A percentile compares a stretch with the other conserved stretches of the same genome.
Conservation (phyloP, 2,797 vertebrate species). For the Sebastes steindachneri region DNA sequence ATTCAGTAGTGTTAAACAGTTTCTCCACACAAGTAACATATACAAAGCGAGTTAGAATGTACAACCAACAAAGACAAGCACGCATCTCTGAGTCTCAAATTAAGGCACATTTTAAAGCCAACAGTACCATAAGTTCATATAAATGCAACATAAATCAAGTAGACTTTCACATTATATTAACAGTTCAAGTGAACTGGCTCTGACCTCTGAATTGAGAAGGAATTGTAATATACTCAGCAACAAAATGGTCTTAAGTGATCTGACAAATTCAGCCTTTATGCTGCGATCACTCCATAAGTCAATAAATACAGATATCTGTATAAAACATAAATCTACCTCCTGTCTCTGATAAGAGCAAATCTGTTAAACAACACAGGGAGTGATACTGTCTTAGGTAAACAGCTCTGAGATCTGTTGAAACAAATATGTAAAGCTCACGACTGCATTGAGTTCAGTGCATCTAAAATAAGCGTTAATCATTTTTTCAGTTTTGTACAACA, state of each 20-base stretch:
- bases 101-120: conserved; percentile 61
- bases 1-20: conserved; percentile 42
- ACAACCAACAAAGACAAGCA: neutral
- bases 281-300: neutral
- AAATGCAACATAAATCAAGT: conserved; percentile 19
- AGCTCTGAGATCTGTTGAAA: neutral
- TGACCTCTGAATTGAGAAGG: conserved; percentile 30
- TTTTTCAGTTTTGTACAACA: neutral
- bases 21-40: conserved; percentile 27
- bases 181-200: conserved; percentile 59
- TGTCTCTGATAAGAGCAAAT: neutral
- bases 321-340: neutral
- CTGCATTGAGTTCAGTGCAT: conserved; percentile 14
- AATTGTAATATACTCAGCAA: conserved; percentile 2
- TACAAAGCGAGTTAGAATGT: conserved; percentile 3
- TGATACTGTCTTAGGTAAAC: neutral
- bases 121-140: neutral
- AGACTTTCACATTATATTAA: conserved; percentile 16
- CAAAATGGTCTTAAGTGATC: conserved; percentile 28
- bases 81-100: conserved; percentile 2
- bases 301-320: conserved; percentile 26
- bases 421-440: conserved; percentile 26
- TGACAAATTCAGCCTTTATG: neutral
- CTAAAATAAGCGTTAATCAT: conserved; percentile 23
- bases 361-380: neutral